Evolutionary conservation across 2,888 invertebrate genomes (phyloP).

Genomic region (Callyntrura guangdongensis): DNA sequence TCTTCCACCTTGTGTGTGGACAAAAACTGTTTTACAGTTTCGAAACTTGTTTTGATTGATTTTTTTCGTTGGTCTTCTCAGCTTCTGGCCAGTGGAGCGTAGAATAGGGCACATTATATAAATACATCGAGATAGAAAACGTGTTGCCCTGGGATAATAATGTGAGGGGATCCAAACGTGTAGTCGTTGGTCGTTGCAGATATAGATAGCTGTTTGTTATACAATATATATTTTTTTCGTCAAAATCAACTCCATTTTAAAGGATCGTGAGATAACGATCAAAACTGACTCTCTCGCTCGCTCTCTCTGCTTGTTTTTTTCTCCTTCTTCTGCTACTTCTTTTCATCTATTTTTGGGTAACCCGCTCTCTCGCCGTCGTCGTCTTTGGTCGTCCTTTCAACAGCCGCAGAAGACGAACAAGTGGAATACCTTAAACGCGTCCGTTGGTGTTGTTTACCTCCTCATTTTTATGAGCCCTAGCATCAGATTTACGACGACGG

Average conservation of each 20-base stretch:
- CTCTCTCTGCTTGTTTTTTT: not conserved
- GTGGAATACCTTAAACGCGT: not conserved
- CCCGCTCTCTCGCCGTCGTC: no score
- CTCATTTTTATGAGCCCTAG: not conserved
- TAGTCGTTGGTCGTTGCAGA: not conserved
- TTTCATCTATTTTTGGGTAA: slow-evolving; percentile 42
- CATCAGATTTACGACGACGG: no score
- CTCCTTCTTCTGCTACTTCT: not conserved
- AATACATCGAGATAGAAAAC: no score
- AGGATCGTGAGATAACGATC: not conserved
- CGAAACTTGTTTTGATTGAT: not conserved
- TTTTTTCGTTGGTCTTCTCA: not conserved
- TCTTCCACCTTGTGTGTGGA: not conserved
- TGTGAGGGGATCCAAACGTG: no score
- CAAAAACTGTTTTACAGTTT: not conserved
- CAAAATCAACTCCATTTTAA: not conserved
- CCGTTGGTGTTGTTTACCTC: not conserved
- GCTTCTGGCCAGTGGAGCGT: no score
- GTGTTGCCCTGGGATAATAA: no score
- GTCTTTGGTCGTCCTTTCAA: no score
- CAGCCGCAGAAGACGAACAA: no score
- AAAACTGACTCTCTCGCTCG: not conserved
- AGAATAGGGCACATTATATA: no score
- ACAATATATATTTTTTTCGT: not conserved
- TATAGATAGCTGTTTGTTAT: no score